Base-by-base conservation (phyloP, 2,113 vertebrate species). In the Halcyon malimbica region DNA sequence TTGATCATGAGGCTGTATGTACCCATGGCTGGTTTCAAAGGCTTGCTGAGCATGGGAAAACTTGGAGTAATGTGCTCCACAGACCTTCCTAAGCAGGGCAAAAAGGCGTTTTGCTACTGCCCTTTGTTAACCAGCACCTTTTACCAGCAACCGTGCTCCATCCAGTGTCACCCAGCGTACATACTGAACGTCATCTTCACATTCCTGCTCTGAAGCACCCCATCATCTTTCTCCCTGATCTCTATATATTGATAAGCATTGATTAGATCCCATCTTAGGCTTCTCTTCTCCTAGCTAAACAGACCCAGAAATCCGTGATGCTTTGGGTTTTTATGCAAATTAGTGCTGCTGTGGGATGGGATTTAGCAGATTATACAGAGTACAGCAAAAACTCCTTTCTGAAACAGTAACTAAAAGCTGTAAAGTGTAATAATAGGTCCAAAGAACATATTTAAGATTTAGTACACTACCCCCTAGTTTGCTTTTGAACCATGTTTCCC, bases 151-250 rank as follows among this genome's bases (percentile, higher is more conserved):
- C 7, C 29, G 64, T 70, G 7, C 7, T 65, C 39, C 24, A 24
- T 13, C 26, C 19, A 28, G 54, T 48, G n/a, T 2, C 16, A 11
- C 13, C 10, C 11, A 6, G 1, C 35, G 0, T 12, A 12, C 26
- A 15, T 79, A 15, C 62, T 51, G 35, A 16, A 53, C 14, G 14
- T 53, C 51, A 53, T 53, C 51, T 15, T 53, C 51, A 9, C 28
- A 15, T 28, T 28, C 51, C 51, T 28, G 26, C 51, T 53, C 51
- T 53, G 25, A 53, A 53, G 51, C 26, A 28, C 51, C 26, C 26
- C 51, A 53, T 53, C 51, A 51, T 51, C 23, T 25, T 51, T 51
- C 50, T 16, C 26, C 26, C 11, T 53, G 50, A 26, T 14, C 14
- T 28, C 16, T 53, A 28, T 15, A 53, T 28, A 28, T 28, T 53